phyloP scores from a whole-genome alignment of 2,797 vertebrate genomes.

The Myoxocephalus aenaeus region DNA sequence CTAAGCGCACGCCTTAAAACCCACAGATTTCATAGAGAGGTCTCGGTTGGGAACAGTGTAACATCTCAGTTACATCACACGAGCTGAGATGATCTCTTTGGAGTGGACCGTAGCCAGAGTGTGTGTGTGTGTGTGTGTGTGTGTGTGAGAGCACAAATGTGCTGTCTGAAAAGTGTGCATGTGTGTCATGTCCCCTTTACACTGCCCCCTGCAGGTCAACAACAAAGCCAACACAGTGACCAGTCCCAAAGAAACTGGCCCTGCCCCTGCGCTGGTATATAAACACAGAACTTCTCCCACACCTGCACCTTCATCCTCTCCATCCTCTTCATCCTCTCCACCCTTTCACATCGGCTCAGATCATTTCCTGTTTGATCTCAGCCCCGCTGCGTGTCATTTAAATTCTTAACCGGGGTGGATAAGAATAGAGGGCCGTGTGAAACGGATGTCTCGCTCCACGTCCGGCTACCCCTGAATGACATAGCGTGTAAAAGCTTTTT shows the following conservation, averaged over 20 bases:
- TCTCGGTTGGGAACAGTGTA: background rate
- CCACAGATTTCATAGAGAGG: background rate
- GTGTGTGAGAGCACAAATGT: constrained; percentile 12
- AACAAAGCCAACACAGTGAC: constrained; percentile 89
- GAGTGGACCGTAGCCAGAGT: constrained; percentile 17
- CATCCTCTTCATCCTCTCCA: constrained; percentile 39
- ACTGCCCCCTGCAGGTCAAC: constrained; percentile 85
- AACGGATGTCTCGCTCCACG: constrained; percentile 18
- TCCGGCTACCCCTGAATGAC: constrained; percentile 69
- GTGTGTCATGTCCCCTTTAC: constrained; percentile 80
- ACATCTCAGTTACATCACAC: constrained; percentile 8
- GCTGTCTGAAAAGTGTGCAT: constrained; percentile 57
- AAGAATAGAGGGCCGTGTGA: constrained; percentile 1
- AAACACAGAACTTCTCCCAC: constrained; percentile 70
- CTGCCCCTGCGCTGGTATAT: constrained; percentile 87
- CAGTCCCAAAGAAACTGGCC: constrained; percentile 87
- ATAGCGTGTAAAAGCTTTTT: constrained; percentile 45
- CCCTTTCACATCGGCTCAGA: constrained; percentile 46
- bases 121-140: constrained; percentile 10
- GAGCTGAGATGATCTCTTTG: constrained; percentile 32
- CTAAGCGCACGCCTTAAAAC: background rate
- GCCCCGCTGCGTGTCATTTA: constrained; percentile 1
- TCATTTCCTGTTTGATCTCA: constrained; percentile 30
- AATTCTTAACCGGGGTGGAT: constrained; percentile 8
- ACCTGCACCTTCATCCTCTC: constrained; percentile 49